Base-by-base conservation (phyloP, 1,140 invertebrate genomes). In the Thrips palmi region DNA sequence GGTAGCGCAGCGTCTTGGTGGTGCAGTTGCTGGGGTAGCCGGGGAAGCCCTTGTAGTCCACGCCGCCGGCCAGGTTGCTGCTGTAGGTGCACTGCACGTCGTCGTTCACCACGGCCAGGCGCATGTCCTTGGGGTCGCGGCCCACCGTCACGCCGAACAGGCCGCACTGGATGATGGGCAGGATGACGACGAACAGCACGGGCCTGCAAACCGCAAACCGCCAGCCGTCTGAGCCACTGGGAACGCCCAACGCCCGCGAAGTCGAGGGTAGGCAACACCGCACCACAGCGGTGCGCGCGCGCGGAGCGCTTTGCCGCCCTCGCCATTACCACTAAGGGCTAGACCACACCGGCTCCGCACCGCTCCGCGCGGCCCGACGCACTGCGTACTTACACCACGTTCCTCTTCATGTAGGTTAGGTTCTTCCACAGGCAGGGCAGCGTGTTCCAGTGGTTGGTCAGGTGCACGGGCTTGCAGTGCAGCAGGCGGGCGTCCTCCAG, bases 351-450 rank as follows among this genome's bases (percentile, higher is more conserved):
- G n/a, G n/a, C 24, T 27, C 7, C 24, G n/a, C 51, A 39, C 53
- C 28, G n/a, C n/a, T n/a, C n/a, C n/a, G n/a, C n/a, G n/a, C n/a
- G n/a, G n/a, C n/a, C n/a, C n/a, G n/a, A 14, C 28, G 34, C 15
- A 18, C 5, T 7, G 17, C 10, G 42, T 43, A 52, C 63, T 65
- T 58, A 85, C 80, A 77, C 79, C 38, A 83, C 73, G 56, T 92
- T 92, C 49, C 87, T 67, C 63, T 80, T 78, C 63, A 91, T 74
- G 57, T 79, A 71, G 35, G 84, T 65, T 46, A 88, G 77, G 56
- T 92, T 93, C 51, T 92, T 93, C 67, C 83, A 80, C 21, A 86
- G 69, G n/a, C n/a, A n/a, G n/a, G n/a, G n/a, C n/a, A n/a, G n/a
- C n/a, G 40, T 59, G 57, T 30, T 58, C 55, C 0, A 55, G 57